Evolutionary conservation across 2,797 vertebrate species (phyloP), one percentile per base, ranked within the genome.

Genomic region (Acipenser ruthenus): DNA sequence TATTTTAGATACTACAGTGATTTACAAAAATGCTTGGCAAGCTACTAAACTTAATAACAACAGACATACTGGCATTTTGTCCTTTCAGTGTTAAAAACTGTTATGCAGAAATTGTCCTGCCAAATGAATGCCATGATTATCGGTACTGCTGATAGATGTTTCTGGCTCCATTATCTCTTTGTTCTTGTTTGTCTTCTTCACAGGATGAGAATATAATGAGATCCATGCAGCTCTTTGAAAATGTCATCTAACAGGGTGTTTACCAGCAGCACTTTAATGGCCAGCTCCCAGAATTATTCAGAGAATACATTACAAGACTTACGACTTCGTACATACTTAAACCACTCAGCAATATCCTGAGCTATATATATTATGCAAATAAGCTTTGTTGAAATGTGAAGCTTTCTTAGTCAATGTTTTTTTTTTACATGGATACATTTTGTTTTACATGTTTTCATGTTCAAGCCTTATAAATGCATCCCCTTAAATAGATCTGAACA

Each of bases 161-260:
- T 23, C 48, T 60, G 10, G 10, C 64, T 55, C 60, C 62, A 62
- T 11, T 62, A 37, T 64, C 62, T 62, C 59, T 15, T 15, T 65
- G 6, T 15, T 3, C 50, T 48, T 6, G 6, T 37, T 82, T 66
- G 67, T 80, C 70, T 62, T 77, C 64, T 76, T 78, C 11, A 58
- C 88, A 99, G 96, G 97, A 99, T 81, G 96, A 99, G 83, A 99
- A 99, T 79, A 99, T 99, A 86, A 99, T 99, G 97, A 87, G 89
- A 83, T 99, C 97, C 71, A 98, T 99, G 97, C 95, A 98, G 84
- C 95, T 99, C 82, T 99, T 99, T 80, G 97, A 99, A 89, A 98
- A 98, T n/a, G 90, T 98, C 79, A 97, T 99, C 87, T 99, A 95
- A 92, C 80, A 81, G 79, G 77, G 71, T 71, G 66, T 75, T 65